These are phyloP conservation scores for Felis chaus DNA, from an alignment of 2,113 vertebrate genomes.

Conservation along the genomic window DNA sequence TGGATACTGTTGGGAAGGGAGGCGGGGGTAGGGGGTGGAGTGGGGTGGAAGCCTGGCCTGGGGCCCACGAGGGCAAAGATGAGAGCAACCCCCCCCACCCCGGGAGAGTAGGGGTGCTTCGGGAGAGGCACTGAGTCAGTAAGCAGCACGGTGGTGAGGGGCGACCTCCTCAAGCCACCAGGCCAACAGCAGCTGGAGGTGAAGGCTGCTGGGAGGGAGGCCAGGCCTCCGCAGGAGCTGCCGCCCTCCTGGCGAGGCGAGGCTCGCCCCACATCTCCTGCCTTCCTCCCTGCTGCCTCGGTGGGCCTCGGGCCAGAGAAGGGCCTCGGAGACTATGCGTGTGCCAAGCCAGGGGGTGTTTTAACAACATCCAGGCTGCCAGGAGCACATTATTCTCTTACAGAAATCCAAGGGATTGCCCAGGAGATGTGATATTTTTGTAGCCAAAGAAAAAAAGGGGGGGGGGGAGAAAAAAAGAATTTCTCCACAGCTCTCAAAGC, in stretches of 20 bases:
- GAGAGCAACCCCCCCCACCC: background rate
- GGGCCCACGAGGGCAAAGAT: background rate
- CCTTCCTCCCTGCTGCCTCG: background rate
- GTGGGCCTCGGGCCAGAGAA: background rate
- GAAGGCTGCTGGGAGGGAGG: background rate
- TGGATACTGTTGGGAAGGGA: background rate
- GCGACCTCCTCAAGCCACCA: background rate
- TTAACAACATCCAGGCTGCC: conserved; percentile 44
- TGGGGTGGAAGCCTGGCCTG: background rate
- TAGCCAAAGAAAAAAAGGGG: background rate
- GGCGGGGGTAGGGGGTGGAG: background rate
- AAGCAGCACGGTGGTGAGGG: background rate
- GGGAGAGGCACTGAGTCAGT: background rate
- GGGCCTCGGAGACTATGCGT: background rate
- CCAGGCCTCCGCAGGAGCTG: background rate
- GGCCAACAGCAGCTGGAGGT: background rate
- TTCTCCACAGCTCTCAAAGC: background rate
- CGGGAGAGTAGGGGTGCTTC: rapidly evolving
- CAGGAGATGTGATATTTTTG: conserved; percentile 47
- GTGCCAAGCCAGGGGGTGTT: background rate
- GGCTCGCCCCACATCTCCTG: background rate
- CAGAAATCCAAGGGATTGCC: conserved; percentile 37
- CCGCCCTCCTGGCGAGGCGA: background rate
- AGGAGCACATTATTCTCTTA: conserved; percentile 48
- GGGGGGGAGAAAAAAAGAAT: background rate